phyloP scores from a whole-genome alignment of 2,113 vertebrate species.

The Cololabis saira region DNA sequence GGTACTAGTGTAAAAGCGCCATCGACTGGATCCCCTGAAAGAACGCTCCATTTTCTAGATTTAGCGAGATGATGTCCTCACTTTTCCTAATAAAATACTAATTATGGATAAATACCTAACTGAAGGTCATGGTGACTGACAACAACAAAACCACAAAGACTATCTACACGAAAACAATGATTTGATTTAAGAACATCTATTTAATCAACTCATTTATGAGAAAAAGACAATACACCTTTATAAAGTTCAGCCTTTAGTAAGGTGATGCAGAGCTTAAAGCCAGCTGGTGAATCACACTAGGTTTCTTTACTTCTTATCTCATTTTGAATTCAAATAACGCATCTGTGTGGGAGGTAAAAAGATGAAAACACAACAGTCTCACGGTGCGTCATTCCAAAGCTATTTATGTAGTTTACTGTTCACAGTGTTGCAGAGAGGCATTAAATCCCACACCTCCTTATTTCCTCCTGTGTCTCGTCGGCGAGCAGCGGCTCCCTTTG shows the following conservation, averaged over 20 bases:
- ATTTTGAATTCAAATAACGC: neutral
- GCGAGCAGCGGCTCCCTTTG: constrained; percentile 8
- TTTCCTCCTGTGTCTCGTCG: constrained; percentile 7
- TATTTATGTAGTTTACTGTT: neutral
- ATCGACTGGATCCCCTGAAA: too few relatives aligned
- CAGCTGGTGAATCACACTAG: neutral
- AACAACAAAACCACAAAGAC: too few relatives aligned
- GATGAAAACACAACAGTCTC: constrained; percentile 2
- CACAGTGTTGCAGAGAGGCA: neutral
- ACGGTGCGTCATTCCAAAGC: neutral
- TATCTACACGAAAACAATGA: too few relatives aligned
- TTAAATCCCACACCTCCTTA: neutral
- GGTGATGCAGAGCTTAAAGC: neutral
- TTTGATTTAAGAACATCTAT: too few relatives aligned
- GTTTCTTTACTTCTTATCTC: neutral
- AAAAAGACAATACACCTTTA: neutral
- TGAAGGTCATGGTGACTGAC: too few relatives aligned
- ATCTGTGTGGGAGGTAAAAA: constrained; percentile 1
- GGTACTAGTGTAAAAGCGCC: too few relatives aligned
- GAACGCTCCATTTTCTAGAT: too few relatives aligned
- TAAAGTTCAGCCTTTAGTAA: neutral
- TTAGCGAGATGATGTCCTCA: too few relatives aligned
- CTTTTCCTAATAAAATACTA: too few relatives aligned
- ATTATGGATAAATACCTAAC: too few relatives aligned
- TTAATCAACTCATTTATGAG: neutral